Evolutionary conservation across 2,888 invertebrate genomes (phyloP).

Genomic region (Ramazzottius varieornatus): DNA sequence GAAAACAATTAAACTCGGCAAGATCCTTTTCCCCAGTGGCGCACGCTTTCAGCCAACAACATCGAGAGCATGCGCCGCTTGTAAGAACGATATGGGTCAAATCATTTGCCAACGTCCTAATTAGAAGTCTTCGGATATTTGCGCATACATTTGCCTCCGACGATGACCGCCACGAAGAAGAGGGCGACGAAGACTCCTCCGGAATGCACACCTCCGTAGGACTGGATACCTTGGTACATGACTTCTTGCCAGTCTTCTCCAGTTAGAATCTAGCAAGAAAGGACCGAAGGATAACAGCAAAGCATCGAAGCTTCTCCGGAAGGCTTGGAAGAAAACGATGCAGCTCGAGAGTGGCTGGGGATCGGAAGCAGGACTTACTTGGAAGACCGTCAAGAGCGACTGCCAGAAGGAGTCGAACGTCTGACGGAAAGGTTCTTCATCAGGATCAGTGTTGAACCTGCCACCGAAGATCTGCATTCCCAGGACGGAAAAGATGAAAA

Average conservation of each 20-base stretch:
- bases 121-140: too few relatives aligned
- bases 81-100: too few relatives aligned
- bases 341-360: background rate
- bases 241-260: slow-evolving; percentile 99
- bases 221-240: slow-evolving; percentile 95
- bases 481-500: slow-evolving; percentile 93
- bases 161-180: slow-evolving; percentile 96
- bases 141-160: slow-evolving; percentile 72
- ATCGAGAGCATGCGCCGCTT: too few relatives aligned
- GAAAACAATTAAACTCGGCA: too few relatives aligned
- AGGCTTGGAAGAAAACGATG: background rate
- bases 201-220: slow-evolving; percentile 78
- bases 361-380: too few relatives aligned
- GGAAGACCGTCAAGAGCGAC: slow-evolving; percentile 88
- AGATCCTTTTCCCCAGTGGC: too few relatives aligned
- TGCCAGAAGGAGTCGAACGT: slow-evolving; percentile 99
- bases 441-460: slow-evolving; percentile 67
- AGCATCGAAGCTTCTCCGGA: background rate
- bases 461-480: slow-evolving; percentile 99
- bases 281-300: background rate
- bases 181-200: slow-evolving; percentile 74
- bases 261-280: slow-evolving; percentile 53
- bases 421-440: slow-evolving; percentile 61
- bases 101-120: background rate
- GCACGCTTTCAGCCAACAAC: too few relatives aligned